Base-by-base conservation (phyloP, 2,888 invertebrate genomes). In the Eumerus sabulonum region DNA sequence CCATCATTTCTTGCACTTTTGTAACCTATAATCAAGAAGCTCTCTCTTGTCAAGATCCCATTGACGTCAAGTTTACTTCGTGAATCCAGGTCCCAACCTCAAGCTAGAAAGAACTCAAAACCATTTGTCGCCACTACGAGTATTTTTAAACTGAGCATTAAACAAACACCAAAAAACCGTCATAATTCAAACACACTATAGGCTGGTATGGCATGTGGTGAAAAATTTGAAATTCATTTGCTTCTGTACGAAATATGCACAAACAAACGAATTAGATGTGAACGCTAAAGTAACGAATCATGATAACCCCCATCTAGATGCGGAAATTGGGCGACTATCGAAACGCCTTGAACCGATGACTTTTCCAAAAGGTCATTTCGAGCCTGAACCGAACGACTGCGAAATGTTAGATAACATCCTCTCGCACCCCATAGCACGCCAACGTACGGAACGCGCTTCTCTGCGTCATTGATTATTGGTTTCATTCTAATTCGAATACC, bases 321-420 rank as follows among this genome's bases (percentile, higher is more conserved):
- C 73, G 66, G 73, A 73, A 73, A 73, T 66, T 73, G 48, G 54
- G 59, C 59, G 60, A 18, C 66, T 64, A 60, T 73, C 73, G 35
- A 62, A 62, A 67, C 51, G 67, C 74, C 74, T 62, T 60, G 73
- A 73, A 73, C 73, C 73, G 59, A 40, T 73, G 73, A 73, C 73
- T 66, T 73, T 73, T 66, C n/a, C 13, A 18, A 73, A 73, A 73
- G 73, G 64, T 73, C 66, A 73, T 17, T 53, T 45, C 7, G 38
- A 60, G 35, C 48, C 17, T 60, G 50, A 66, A 73, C 48, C 38
- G 13, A 38, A 27, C 40, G 40, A 66, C 53, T 59, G 51, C 63
- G 72, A 45, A 2, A 27, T 48, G 64, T 57, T 59, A 66, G 66
- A 73, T 73, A 73, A 66, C 57, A 53, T n/a, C n/a, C n/a, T n/a